A percentile compares a stretch with the other conserved stretches of the same genome.
Evolutionary conservation across 2,888 invertebrate genomes (phyloP).

Genomic region (Ormia ochracea): DNA sequence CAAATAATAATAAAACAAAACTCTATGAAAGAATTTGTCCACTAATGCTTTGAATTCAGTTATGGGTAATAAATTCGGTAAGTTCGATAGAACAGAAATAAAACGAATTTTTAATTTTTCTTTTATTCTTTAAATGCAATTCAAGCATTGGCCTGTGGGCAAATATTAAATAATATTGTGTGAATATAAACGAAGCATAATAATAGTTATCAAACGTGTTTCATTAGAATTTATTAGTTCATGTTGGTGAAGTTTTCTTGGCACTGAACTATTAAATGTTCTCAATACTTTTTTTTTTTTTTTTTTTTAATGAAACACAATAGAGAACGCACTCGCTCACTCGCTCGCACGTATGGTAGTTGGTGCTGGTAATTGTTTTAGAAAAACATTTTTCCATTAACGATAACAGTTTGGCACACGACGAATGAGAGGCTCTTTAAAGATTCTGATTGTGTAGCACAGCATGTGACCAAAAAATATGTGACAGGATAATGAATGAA

Average conservation of each 20-base stretch:
- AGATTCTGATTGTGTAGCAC: not conserved
- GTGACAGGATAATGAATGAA: not conserved
- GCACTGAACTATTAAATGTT: slow-evolving; percentile 34
- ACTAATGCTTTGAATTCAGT: slow-evolving; percentile 22
- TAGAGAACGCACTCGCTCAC: not conserved
- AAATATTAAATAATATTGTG: not conserved
- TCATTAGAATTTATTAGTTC: not conserved
- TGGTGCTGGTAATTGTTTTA: slow-evolving; percentile 22
- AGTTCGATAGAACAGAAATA: not conserved
- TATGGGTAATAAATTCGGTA: slow-evolving; percentile 51
- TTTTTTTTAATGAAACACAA: slow-evolving; percentile 7
- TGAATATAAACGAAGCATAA: not conserved
- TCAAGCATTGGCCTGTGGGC: not conserved
- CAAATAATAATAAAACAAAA: not conserved
- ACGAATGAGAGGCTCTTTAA: not conserved
- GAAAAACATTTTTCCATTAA: slow-evolving; percentile 23
- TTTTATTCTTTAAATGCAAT: not conserved
- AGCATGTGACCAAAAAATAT: slow-evolving; percentile 30
- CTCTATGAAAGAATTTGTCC: not conserved
- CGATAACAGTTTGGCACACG: slow-evolving; percentile 29
- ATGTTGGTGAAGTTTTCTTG: slow-evolving; percentile 23
- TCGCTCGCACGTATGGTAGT: not conserved
- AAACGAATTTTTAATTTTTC: not conserved
- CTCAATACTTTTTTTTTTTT: no score
- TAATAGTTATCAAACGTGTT: not conserved